A percentile compares a stretch with the other conserved stretches of the same genome.
These are phyloP conservation scores for Hylia prasina DNA, from an alignment of 2,113 vertebrate species.

Conservation along the genomic window DNA sequence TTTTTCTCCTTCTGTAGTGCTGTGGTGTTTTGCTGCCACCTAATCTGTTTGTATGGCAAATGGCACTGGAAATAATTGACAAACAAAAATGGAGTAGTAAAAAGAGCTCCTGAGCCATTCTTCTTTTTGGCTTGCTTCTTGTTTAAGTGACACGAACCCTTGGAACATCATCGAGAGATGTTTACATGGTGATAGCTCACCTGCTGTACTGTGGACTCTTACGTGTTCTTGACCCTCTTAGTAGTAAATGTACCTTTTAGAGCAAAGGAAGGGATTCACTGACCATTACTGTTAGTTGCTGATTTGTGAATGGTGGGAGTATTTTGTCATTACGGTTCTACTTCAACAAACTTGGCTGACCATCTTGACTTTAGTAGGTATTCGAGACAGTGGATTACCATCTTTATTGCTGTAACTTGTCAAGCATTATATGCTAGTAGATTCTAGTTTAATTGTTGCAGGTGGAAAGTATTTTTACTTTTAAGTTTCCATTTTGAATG, in stretches of 20 bases:
- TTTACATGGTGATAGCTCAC: slow-evolving; percentile 75
- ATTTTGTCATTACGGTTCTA: slow-evolving; percentile 77
- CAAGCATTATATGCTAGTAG: slow-evolving; percentile 87
- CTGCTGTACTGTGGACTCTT: slow-evolving; percentile 75
- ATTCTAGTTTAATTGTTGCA: slow-evolving; percentile 84
- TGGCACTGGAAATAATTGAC: slow-evolving; percentile 52
- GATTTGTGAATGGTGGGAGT: slow-evolving; percentile 74
- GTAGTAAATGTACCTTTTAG: slow-evolving; percentile 65
- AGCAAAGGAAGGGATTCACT: slow-evolving; percentile 71
- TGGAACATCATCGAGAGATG: slow-evolving; percentile 62
- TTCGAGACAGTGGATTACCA: slow-evolving; percentile 82
- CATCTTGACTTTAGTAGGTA: slow-evolving; percentile 81
- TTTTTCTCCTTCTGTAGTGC: neutral
- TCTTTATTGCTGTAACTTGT: slow-evolving; percentile 85
- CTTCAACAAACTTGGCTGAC: slow-evolving; percentile 74
- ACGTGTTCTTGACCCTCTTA: slow-evolving; percentile 56
- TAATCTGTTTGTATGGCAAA: slow-evolving; percentile 21
- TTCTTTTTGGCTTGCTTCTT: slow-evolving; percentile 72
- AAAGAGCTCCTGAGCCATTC: slow-evolving; percentile 78
- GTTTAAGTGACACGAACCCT: slow-evolving; percentile 62
- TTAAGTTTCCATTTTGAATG: slow-evolving; percentile 89
- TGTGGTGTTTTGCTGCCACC: slow-evolving; percentile 49
- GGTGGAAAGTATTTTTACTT: slow-evolving; percentile 81
- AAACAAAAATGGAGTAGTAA: slow-evolving; percentile 36
- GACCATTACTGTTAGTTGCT: slow-evolving; percentile 74